A percentile compares a stretch with the other conserved stretches of the same genome.
Evolutionary conservation across 2,888 invertebrate species (phyloP).

Genomic region (Cephus pygmeus): DNA sequence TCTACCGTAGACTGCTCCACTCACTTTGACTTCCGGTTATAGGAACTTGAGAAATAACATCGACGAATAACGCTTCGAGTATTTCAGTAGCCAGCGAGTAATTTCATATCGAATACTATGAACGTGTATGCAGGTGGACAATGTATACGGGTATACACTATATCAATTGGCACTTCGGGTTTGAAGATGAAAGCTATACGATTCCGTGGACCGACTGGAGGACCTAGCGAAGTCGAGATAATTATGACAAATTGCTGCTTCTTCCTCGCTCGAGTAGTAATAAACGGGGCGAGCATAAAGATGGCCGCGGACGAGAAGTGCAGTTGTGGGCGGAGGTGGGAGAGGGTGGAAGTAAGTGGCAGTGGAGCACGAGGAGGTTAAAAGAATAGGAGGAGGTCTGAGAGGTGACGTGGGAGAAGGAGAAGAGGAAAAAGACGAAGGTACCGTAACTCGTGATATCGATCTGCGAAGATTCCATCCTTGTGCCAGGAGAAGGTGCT

Average conservation of each 20-base stretch:
- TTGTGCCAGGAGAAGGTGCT: not conserved
- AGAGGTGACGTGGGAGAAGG: slow-evolving; percentile 11
- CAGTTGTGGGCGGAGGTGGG: not conserved
- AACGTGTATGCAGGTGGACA: too few species aligned
- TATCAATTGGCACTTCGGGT: too few species aligned
- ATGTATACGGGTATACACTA: too few species aligned
- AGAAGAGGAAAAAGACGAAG: slow-evolving; percentile 12
- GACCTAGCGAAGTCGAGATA: not conserved
- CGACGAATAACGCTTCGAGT: too few species aligned
- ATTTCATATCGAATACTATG: too few species aligned
- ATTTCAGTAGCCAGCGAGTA: too few species aligned
- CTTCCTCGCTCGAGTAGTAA: slow-evolving; percentile 1
- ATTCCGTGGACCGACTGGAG: too few species aligned
- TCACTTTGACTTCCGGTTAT: too few species aligned
- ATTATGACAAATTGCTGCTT: slow-evolving; percentile 12
- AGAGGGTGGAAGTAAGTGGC: not conserved
- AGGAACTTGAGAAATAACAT: too few species aligned
- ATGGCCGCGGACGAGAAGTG: not conserved
- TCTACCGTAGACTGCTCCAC: too few species aligned
- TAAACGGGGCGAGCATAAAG: not conserved
- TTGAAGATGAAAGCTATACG: too few species aligned
- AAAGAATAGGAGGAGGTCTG: slow-evolving; percentile 8
- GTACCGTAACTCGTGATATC: slow-evolving; percentile 28
- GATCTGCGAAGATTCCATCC: slow-evolving; percentile 4
- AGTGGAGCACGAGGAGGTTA: not conserved